Evolutionary conservation across 2,113 vertebrate species (phyloP), one percentile per base, ranked within the genome.

Genomic region (Saccopteryx leptura): DNA sequence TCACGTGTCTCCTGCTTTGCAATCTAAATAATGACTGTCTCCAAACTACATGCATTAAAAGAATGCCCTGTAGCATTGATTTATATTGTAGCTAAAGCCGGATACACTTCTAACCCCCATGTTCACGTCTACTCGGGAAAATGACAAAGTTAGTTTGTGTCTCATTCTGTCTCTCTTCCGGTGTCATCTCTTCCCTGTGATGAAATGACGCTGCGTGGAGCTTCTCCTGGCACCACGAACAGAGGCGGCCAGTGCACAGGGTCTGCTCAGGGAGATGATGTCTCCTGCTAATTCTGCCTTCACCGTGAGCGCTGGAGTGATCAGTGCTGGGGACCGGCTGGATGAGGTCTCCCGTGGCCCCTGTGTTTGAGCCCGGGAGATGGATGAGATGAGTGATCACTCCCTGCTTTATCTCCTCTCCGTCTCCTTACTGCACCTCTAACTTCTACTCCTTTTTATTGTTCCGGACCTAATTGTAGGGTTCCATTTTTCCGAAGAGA

Each of bases 81-180:
- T 48, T 50, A 10, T 58, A 2, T 80, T 11, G 7, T 63, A 52
- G 28, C 33, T 66, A 0, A 8, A 31, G 52, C 58, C 4, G 4
- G 17, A 3, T 12, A n/a, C 28, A 5, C 2, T 11, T 1, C 5
- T 3, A 31, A 7, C 12, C n/a, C 17, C 23, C 14, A 31, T 2
- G 78, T 50, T 85, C 33, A 19, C 21, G 24, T 72, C 54, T 7
- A 28, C 31, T 28, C 46, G 60, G 48, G 78, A 74, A 72, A 58
- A 15, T 50, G 46, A 19, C 23, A 31, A 19, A 33, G 52, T 24
- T 8, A 0, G 14, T 31, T 46, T 6, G 9, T 5, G 63, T 85
- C 68, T 72, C 33, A 6, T 81, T 39, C 52, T 75, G 5, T 24
- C 24, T 31, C 58, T 39, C 58, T 50, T 21, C 50, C 4, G 0